phyloP scores from a whole-genome alignment of 2,888 invertebrate genomes.

The Mythimna lalbum region DNA sequence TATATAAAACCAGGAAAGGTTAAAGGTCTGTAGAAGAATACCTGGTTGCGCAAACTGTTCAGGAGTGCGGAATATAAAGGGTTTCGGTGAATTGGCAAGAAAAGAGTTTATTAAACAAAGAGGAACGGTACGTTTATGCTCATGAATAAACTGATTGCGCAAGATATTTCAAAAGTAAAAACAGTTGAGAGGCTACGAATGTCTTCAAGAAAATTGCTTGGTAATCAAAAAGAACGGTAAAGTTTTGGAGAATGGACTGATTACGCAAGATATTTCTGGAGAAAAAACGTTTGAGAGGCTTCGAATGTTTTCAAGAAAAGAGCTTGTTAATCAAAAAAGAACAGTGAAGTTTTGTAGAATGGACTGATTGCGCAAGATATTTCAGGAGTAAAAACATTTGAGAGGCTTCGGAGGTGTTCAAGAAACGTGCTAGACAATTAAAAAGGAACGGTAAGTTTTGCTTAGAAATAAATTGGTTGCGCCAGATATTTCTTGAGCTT shows the following conservation, averaged over 20 bases:
- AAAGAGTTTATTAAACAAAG: background rate
- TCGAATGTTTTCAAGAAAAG: background rate
- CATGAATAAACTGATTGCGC: constrained; percentile 1
- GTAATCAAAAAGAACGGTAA: background rate
- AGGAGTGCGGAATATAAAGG: background rate
- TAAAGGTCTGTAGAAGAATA: background rate
- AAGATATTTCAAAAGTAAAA: background rate
- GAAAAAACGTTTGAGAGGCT: no score
- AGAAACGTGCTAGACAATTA: background rate
- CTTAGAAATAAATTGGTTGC: background rate
- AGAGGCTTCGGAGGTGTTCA: background rate
- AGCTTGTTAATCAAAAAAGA: background rate
- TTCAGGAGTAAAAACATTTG: constrained; percentile 4
- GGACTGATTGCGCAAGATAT: constrained; percentile 2
- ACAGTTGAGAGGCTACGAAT: no score
- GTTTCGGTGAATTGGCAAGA: background rate
- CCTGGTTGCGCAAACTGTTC: background rate
- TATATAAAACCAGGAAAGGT: background rate
- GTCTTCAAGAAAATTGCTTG: background rate
- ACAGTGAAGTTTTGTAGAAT: background rate
- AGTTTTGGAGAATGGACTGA: no score
- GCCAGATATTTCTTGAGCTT: background rate
- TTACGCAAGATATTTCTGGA: constrained; percentile 7
- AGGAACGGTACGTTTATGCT: background rate
- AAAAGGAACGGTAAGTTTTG: background rate